These are phyloP conservation scores for Coelopa frigida DNA, from an alignment of 1,140 invertebrate genomes.

Conservation along the genomic window DNA sequence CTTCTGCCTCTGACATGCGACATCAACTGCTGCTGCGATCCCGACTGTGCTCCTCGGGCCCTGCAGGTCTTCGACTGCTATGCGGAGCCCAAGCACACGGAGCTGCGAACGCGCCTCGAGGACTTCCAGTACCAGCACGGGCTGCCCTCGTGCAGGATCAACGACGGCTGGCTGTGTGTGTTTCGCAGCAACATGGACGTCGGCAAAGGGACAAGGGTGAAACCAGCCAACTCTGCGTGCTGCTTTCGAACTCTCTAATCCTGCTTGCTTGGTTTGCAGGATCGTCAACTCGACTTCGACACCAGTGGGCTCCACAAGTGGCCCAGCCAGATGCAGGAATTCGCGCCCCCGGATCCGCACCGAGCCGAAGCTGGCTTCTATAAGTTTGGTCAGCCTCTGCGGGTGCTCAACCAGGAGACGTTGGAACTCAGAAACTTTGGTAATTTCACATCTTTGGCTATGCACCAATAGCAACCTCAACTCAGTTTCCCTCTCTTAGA, in stretches of 20 bases:
- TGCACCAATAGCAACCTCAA: not conserved
- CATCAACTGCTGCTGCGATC: conserved; percentile 41
- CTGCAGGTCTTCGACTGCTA: conserved; percentile 25
- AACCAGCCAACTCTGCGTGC: no score
- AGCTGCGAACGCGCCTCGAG: conserved; percentile 18
- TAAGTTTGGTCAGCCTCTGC: conserved; percentile 25
- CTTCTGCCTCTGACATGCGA: conserved; percentile 22
- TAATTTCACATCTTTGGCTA: not conserved
- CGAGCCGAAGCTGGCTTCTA: conserved; percentile 16
- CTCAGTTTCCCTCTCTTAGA: conserved; percentile 8
- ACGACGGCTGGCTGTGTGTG: conserved; percentile 38
- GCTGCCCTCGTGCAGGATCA: conserved; percentile 29
- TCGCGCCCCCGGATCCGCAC: not conserved
- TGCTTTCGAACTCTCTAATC: not conserved
- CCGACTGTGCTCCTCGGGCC: conserved; percentile 22
- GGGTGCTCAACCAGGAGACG: conserved; percentile 22
- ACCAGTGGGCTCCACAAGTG: conserved; percentile 22
- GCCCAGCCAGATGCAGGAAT: conserved; percentile 18
- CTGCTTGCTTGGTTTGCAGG: conserved; percentile 6
- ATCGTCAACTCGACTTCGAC: conserved; percentile 11
- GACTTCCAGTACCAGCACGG: conserved; percentile 36
- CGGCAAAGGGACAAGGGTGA: conserved; percentile 4
- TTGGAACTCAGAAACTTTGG: conserved; percentile 19
- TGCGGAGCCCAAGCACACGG: not conserved
- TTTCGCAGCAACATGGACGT: conserved; percentile 27